Evolutionary conservation across 2,797 vertebrate species (phyloP).

Genomic region (Pseudomugil tenellus): DNA sequence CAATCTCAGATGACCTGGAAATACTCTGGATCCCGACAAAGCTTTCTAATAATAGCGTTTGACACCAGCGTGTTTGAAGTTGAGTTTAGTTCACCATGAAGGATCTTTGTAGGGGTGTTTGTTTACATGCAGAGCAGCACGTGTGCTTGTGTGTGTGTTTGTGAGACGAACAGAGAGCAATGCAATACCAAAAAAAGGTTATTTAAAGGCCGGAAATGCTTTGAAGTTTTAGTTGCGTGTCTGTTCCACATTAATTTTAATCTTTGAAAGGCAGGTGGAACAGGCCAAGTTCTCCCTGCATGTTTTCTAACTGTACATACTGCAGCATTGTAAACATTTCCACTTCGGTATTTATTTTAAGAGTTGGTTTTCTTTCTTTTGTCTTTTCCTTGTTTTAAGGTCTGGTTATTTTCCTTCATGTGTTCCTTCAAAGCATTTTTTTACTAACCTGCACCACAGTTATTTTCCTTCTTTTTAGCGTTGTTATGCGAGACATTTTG

Average conservation of each 20-base stretch:
- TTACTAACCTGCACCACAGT: neutral
- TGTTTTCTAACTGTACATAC: neutral
- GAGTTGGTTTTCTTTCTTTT: neutral
- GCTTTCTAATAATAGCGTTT: conserved; percentile 44
- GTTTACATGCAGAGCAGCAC: conserved; percentile 6
- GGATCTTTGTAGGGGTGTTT: conserved; percentile 2
- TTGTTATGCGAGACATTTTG: neutral
- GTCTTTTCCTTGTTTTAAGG: neutral
- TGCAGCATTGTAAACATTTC: neutral
- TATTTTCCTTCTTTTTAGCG: neutral
- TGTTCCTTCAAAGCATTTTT: neutral
- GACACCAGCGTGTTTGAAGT: conserved; percentile 51
- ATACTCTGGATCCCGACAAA: conserved; percentile 34
- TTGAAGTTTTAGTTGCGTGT: conserved; percentile 43
- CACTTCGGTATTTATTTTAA: neutral
- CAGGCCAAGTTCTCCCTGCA: neutral
- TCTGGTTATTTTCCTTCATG: too few species aligned
- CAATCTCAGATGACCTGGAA: conserved; percentile 56
- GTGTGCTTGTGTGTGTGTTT: conserved; percentile 5
- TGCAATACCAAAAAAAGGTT: conserved; percentile 62
- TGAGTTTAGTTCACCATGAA: conserved; percentile 22
- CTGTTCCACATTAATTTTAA: conserved; percentile 42
- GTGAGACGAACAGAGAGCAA: conserved; percentile 29
- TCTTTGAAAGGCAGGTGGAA: conserved; percentile 28
- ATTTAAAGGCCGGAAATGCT: conserved; percentile 60